Percentiles rank a stretch among this genome's conserved stretches.
These are phyloP conservation scores for Melitaea athalia DNA, from an alignment of 2,888 invertebrate species.

Conservation along the genomic window DNA sequence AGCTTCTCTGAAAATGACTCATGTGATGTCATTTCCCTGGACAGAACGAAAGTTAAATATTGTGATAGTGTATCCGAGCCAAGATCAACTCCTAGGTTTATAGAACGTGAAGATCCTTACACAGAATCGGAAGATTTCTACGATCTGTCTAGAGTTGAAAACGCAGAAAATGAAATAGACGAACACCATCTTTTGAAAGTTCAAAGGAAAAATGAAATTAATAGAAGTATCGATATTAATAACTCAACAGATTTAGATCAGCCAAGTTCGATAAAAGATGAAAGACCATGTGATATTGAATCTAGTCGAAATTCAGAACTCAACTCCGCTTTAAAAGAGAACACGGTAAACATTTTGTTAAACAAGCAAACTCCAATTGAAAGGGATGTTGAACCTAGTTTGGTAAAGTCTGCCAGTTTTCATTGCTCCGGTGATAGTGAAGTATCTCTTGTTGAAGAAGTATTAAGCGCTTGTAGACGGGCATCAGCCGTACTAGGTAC, in stretches of 20 bases:
- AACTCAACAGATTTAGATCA: conserved; percentile 55
- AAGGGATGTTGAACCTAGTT: conserved; percentile 55
- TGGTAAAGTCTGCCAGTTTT: conserved; percentile 71
- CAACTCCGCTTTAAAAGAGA: conserved; percentile 69
- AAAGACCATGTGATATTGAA: conserved; percentile 61
- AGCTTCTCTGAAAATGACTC: conserved; percentile 79
- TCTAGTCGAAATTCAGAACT: conserved; percentile 65
- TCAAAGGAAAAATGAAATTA: conserved; percentile 76
- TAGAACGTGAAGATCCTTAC: conserved; percentile 75
- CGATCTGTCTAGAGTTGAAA: conserved; percentile 65
- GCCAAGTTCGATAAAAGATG: conserved; percentile 55
- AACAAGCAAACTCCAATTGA: conserved; percentile 59
- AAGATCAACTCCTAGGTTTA: conserved; percentile 72
- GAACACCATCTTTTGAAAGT: conserved; percentile 71
- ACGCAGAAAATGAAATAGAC: conserved; percentile 73
- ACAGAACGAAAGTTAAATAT: conserved; percentile 62
- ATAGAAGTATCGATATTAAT: conserved; percentile 64
- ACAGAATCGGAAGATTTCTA: conserved; percentile 72
- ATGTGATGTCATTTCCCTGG: conserved; percentile 65
- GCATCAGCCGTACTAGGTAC: conserved; percentile 78
- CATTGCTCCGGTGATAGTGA: conserved; percentile 65
- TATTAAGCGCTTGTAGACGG: conserved; percentile 71
- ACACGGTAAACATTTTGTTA: conserved; percentile 69
- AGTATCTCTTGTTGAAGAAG: conserved; percentile 73
- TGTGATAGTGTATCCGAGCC: conserved; percentile 75